These are phyloP conservation scores for Agrochola circellaris DNA, from an alignment of 2,888 invertebrate species.

Conservation along the genomic window DNA sequence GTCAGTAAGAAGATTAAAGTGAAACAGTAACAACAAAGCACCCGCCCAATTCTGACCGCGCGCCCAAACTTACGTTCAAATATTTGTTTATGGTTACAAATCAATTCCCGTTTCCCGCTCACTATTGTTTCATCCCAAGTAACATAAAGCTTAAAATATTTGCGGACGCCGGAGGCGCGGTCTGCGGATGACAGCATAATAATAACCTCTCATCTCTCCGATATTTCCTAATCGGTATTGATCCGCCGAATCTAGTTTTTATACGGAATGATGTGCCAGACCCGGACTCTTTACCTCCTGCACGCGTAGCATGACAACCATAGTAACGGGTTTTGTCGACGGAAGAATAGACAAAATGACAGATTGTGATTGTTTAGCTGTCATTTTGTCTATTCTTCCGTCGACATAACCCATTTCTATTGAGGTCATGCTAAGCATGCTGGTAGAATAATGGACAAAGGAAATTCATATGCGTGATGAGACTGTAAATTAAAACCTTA, in stretches of 20 bases:
- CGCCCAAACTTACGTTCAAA: constrained; percentile 59
- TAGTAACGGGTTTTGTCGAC: no score
- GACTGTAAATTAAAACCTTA: constrained; percentile 16
- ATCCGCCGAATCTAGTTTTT: constrained; percentile 60
- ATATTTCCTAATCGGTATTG: constrained; percentile 71
- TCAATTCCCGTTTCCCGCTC: constrained; percentile 57
- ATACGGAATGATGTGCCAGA: constrained; percentile 20
- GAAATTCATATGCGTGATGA: constrained; percentile 11
- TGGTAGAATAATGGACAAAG: constrained; percentile 32
- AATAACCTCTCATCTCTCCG: constrained; percentile 68
- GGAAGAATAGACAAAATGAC: no score
- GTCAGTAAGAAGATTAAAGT: constrained; percentile 45
- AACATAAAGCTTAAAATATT: constrained; percentile 69
- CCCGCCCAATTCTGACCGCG: constrained; percentile 35
- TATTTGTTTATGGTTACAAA: constrained; percentile 62
- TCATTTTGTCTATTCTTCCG: no score
- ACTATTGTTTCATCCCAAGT: constrained; percentile 64
- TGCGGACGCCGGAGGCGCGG: constrained; percentile 58
- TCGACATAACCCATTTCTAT: no score
- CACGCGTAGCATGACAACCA: no score
- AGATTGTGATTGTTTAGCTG: no score
- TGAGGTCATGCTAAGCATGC: not conserved
- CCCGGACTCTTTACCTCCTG: not conserved
- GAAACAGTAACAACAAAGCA: constrained; percentile 39
- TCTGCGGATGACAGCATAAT: constrained; percentile 74